These are phyloP conservation scores for Cheirogaleus medius DNA, from an alignment of 2,113 vertebrate genomes.

Conservation along the genomic window DNA sequence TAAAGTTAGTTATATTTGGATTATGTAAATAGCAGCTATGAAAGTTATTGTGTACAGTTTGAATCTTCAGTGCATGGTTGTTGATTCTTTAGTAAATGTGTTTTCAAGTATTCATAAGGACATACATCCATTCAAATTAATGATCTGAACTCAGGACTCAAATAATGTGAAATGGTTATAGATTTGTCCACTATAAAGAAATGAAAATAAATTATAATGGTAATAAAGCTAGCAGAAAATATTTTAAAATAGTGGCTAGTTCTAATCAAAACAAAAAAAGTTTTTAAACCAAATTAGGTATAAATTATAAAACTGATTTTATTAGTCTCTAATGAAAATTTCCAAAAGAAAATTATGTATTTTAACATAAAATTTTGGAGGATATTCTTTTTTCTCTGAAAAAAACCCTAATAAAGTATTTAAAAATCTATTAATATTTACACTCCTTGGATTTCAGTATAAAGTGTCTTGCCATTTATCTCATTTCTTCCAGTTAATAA, in stretches of 20 bases:
- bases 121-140: neutral
- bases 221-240: neutral
- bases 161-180: conserved; percentile 15
- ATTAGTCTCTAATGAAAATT: conserved; percentile 24
- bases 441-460: neutral
- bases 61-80: neutral
- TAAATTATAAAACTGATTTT: neutral
- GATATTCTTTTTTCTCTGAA: neutral
- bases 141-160: neutral
- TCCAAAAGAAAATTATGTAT: neutral
- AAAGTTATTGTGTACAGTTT: neutral
- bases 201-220: neutral
- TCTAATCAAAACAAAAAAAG: neutral
- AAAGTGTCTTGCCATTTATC: neutral
- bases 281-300: neutral
- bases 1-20: neutral
- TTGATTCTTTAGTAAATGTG: conserved; percentile 50
- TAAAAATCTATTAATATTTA: conserved; percentile 34
- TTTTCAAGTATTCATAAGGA: conserved; percentile 19
- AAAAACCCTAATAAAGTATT: neutral
- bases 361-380: neutral
- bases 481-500: neutral
- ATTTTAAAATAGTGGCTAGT: neutral
- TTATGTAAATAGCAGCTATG: conserved; percentile 48
- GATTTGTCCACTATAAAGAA: neutral